Evolutionary conservation across 2,113 vertebrate genomes (phyloP).

Genomic region (Pedetes capensis): DNA sequence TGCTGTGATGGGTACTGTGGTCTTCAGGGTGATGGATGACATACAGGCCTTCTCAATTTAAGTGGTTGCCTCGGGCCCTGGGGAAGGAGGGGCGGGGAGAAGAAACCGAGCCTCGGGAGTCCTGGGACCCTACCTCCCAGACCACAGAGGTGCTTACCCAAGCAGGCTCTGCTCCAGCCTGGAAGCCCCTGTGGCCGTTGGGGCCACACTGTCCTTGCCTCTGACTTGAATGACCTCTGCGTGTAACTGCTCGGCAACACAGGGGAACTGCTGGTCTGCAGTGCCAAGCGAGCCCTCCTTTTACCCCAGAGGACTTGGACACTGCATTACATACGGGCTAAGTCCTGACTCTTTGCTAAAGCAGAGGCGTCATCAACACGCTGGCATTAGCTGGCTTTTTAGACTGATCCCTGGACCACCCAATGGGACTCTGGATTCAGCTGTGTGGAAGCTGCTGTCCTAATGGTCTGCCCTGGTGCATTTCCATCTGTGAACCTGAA

Average conservation of each 20-base stretch:
- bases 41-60: conserved; percentile 1
- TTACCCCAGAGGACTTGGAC: background rate
- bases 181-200: too few species aligned
- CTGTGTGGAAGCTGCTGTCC: background rate
- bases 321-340: background rate
- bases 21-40: conserved; percentile 60
- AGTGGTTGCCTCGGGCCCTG: background rate
- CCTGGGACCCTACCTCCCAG: rapidly evolving
- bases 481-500: background rate
- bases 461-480: background rate
- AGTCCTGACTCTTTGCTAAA: background rate
- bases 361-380: background rate
- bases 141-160: background rate
- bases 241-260: too few species aligned
- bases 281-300: too few species aligned
- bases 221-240: background rate
- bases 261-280: rapidly evolving
- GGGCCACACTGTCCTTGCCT: too few species aligned
- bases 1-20: background rate
- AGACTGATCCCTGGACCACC: background rate
- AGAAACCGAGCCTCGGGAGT: too few species aligned
- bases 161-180: rapidly evolving
- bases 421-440: too few species aligned
- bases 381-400: background rate
- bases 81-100: too few species aligned